phyloP scores from a whole-genome alignment of 2,888 invertebrate species.

The Eupithecia pulchellata region DNA sequence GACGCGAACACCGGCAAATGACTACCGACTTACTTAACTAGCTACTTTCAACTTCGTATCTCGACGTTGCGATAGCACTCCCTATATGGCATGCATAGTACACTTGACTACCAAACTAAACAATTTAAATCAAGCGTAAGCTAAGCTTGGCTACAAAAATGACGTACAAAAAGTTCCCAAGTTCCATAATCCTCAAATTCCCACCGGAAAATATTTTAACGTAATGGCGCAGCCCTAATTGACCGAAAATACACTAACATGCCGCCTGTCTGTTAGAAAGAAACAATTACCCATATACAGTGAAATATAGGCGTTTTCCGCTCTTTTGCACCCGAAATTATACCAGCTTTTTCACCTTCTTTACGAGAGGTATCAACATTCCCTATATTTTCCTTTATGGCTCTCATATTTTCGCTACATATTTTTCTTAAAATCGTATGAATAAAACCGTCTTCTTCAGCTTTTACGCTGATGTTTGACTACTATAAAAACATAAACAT shows the following conservation, averaged over 20 bases:
- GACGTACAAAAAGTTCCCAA: background rate
- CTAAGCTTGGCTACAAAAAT: background rate
- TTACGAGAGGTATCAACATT: slow-evolving; percentile 53
- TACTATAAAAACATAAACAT: background rate
- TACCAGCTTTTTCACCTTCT: slow-evolving; percentile 61
- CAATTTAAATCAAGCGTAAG: background rate
- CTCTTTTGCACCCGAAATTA: slow-evolving; percentile 63
- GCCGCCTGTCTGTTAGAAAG: slow-evolving; percentile 48
- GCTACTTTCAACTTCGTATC: slow-evolving; percentile 16
- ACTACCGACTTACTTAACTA: slow-evolving; percentile 46
- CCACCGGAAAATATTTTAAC: background rate
- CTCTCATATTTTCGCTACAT: slow-evolving; percentile 22
- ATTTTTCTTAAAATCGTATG: slow-evolving; percentile 17
- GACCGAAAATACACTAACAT: slow-evolving; percentile 5
- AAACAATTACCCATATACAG: slow-evolving; percentile 51
- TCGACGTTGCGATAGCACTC: background rate
- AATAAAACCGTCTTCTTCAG: slow-evolving; percentile 8
- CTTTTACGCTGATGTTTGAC: slow-evolving; percentile 4
- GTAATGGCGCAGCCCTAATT: background rate
- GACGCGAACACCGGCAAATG: slow-evolving; percentile 51
- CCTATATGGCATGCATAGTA: background rate
- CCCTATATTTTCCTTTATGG: slow-evolving; percentile 46
- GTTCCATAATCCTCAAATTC: background rate
- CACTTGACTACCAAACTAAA: background rate
- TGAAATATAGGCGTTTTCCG: slow-evolving; percentile 64